phyloP scores from a whole-genome alignment of 2,797 vertebrate species.

The Spinibarbus caldwelli region DNA sequence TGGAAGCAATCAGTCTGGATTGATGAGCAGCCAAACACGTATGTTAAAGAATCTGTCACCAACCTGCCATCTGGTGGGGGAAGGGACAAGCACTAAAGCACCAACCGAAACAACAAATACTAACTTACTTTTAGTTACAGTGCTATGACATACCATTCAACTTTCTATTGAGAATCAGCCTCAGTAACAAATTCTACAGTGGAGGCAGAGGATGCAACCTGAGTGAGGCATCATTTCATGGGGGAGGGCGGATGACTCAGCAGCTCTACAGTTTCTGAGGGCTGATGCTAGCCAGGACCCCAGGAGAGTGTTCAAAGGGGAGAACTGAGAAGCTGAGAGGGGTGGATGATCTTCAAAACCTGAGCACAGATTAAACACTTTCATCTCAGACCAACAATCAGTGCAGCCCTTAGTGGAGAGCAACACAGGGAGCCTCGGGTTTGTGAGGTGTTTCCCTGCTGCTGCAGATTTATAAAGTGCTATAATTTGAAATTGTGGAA shows the following conservation, averaged over 20 bases:
- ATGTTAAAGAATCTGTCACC: constrained; percentile 63
- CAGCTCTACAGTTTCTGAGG: constrained; percentile 29
- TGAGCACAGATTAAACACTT: constrained; percentile 60
- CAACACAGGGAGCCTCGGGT: not conserved
- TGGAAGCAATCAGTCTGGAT: constrained; percentile 66
- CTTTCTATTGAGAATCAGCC: not conserved
- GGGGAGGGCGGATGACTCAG: constrained; percentile 35
- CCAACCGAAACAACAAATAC: not conserved
- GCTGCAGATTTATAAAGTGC: not conserved
- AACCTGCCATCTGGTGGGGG: constrained; percentile 69
- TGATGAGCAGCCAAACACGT: constrained; percentile 60
- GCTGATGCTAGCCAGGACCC: constrained; percentile 50
- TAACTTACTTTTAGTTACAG: not conserved
- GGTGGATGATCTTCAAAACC: constrained; percentile 65
- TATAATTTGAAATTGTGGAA: constrained; percentile 18
- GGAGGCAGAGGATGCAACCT: constrained; percentile 6
- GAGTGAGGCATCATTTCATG: constrained; percentile 5
- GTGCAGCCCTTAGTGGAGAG: not conserved
- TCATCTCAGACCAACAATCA: constrained; percentile 41
- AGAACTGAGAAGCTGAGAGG: constrained; percentile 47
- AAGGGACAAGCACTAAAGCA: constrained; percentile 40
- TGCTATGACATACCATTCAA: not conserved
- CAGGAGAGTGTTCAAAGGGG: constrained; percentile 53
- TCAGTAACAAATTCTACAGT: not conserved
- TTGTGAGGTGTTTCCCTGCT: not conserved